A percentile compares a stretch with the other conserved stretches of the same genome.
These are phyloP conservation scores for Eupithecia exiguata DNA, from an alignment of 2,888 invertebrate species.

Conservation along the genomic window DNA sequence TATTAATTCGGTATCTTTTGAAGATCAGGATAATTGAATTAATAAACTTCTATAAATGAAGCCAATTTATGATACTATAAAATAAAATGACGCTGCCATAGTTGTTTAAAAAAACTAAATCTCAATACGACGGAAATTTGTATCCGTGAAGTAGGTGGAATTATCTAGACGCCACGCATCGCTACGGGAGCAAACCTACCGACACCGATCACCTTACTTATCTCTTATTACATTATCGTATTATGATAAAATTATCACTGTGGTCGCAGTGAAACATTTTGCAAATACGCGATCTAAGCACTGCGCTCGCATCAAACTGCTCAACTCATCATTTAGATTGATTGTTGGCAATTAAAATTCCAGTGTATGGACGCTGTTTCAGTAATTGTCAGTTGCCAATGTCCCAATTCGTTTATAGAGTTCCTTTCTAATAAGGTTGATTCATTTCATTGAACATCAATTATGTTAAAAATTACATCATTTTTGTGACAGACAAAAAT, in stretches of 20 bases:
- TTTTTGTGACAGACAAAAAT: background rate
- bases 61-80: conserved; percentile 27
- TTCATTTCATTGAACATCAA: conserved; percentile 8
- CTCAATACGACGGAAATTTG: conserved; percentile 22
- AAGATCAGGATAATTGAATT: conserved; percentile 22
- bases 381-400: conserved; percentile 41
- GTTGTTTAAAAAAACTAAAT: conserved; percentile 19
- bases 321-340: conserved; percentile 53
- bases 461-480: conserved; percentile 6
- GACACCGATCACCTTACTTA: conserved; percentile 53
- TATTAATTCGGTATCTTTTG: conserved; percentile 1
- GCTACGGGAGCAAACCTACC: conserved; percentile 36
- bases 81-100: conserved; percentile 20
- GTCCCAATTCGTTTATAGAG: conserved; percentile 36
- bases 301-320: conserved; percentile 53
- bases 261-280: conserved; percentile 38
- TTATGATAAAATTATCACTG: conserved; percentile 54
- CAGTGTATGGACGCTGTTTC: conserved; percentile 61
- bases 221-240: conserved; percentile 57
- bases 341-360: conserved; percentile 46
- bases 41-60: conserved; percentile 28
- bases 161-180: conserved; percentile 22
- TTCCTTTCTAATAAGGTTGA: conserved; percentile 25
- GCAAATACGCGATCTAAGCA: conserved; percentile 44
- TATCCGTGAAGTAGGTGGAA: conserved; percentile 22